Conservation (phyloP, 2,113 vertebrate species). For the Hemibagrus wyckioides region DNA sequence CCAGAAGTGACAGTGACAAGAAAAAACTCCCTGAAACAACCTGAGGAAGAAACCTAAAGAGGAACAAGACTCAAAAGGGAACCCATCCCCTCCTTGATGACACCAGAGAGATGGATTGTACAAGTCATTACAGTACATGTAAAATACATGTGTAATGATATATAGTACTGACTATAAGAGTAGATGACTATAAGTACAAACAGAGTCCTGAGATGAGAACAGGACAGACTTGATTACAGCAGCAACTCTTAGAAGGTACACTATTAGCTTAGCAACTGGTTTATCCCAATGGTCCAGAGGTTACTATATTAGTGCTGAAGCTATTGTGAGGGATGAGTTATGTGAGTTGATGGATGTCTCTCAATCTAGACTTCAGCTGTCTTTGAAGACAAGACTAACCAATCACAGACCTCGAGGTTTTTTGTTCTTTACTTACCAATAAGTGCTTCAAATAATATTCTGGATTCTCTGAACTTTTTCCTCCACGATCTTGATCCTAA, state of each 20-base stretch:
- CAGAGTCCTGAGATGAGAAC: neutral
- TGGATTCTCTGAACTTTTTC: neutral
- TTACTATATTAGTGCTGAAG: neutral
- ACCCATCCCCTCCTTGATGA: neutral
- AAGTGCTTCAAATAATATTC: neutral
- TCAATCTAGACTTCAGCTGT: neutral
- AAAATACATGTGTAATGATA: no score
- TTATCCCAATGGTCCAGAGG: neutral
- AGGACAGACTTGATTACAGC: neutral
- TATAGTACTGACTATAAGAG: no score
- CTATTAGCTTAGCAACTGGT: neutral
- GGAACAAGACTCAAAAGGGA: neutral
- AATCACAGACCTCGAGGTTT: neutral
- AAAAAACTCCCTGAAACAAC: neutral
- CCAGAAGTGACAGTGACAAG: neutral
- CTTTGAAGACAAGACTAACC: no score
- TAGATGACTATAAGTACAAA: no score
- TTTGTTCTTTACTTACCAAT: no score
- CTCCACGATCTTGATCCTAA: neutral
- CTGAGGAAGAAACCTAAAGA: neutral
- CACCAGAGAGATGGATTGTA: neutral
- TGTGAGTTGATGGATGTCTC: neutral
- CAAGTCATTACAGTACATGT: neutral
- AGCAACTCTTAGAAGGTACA: neutral
- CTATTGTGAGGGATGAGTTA: neutral